Base-by-base conservation (phyloP, 2,888 invertebrate genomes). In the Trissonchulus sp. region DNA sequence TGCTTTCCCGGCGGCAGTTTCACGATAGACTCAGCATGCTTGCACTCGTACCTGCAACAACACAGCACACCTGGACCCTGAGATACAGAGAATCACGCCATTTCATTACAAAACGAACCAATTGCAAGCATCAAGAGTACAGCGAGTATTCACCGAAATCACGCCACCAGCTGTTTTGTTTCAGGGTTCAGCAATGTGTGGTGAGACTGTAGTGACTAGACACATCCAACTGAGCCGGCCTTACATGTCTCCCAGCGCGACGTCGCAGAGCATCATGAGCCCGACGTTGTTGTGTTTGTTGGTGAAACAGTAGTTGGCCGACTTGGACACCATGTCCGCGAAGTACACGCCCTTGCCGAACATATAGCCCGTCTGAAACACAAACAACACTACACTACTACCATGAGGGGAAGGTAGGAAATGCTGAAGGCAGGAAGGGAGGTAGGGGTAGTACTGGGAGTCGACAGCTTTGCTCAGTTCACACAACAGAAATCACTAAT, bases 251-350 rank as follows among this genome's bases (percentile, higher is more conserved):
- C 98, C 98, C 1, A 98, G 88, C 0, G 98, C 97, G 1, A 87
- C 83, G 84, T 99, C 98, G 84, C 95, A 96, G 0, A 99, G 88
- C 81, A 99, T 83, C 87, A 99, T 83, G 63, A 97, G 85, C 36
- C 96, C 98, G n/a, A 89, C 89, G 0, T 91, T 89, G 84, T 90
- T 90, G 33, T 84, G 81, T 18, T 87, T 87, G 79, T 87, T 90
- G 1, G 95, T 91, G 63, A 28, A 36, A 48, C 97, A 98, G 86
- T 97, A 98, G 86, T 97, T 97, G 8, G 97, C 97, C 0, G 95
- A 95, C 85, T 99, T 99, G 3, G 94, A 93, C 0, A 97, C 96
- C 95, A 97, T 97, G 85, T 99, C 98, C 15, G 97, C 97, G 86
- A 98, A 97, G 86, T 96, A 96, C 76, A 88, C 82, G 73, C 97